Evolutionary conservation across 2,888 invertebrate genomes (phyloP), one percentile per base, ranked within the genome.

Genomic region (Noctua janthina): DNA sequence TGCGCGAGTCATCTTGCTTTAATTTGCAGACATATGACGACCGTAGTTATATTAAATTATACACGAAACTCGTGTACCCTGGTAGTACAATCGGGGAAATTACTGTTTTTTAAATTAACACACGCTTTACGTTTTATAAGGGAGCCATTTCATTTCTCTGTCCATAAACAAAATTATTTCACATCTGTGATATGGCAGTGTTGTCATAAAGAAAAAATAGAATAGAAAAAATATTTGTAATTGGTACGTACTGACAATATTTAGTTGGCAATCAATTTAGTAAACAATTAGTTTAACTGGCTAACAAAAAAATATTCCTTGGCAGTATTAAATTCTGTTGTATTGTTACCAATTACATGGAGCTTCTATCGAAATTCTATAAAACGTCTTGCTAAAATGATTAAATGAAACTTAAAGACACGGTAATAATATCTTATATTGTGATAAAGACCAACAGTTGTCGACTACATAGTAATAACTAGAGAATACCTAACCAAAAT

Each of bases 281-380:
- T 20, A 39, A 59, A n/a, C 59, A 17, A 29, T 29, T 29, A 29
- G 15, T 59, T 8, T 62, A 29, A 6, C 29, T 64, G 7, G 2
- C 17, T 64, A 17, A 67, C 23, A 54, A 46, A 43, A 39, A 1
- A 29, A 73, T 8, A 13, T 54, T 62, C 29, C 2, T 43, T 70
- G 74, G 39, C 51, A 74, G 39, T 62, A 54, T 8, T 84, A 35
- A 73, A 70, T 80, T 70, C 35, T 17, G 15, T 59, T 35, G 46
- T 69, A 23, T 75, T 77, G 20, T 78, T 35, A 35, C 64, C n/a
- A 76, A 85, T 72, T 79, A 51, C 59, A 59, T 43, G 66, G 46
- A 56, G 64, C 35, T 62, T 39, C 2, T 68, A 67, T 17, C 64
- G 10, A 13, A 76, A 72, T 75, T 64, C 59, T 74, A 13, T 71